Base-by-base conservation (phyloP, 30 jellyfish, hydroid and myxozoan species). In the Hydractinia symbiolongicarpus region DNA sequence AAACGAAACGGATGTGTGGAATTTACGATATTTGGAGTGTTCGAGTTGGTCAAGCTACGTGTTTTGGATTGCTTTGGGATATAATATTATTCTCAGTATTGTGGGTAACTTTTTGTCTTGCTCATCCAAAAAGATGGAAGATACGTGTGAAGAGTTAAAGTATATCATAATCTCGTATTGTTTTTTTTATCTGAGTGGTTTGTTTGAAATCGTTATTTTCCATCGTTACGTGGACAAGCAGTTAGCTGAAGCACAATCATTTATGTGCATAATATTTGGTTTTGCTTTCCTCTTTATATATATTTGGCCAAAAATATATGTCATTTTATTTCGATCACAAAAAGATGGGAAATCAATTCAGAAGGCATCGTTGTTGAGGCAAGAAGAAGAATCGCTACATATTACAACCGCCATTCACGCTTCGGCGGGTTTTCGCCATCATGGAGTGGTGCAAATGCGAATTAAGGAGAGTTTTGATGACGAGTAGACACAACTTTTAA, bases 181-280 rank as follows among this genome's bases (percentile, higher is more conserved):
- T 53, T 55, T 81, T 61, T 86, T 87, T 82, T 93, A 85, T 77
- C 81, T 93, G 66, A 79, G 64, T 49, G 67, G 88, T 64, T 79
- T 77, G 20, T 50, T 81, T 60, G 95, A 74, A 69, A 68, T 93
- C 62, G 62, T 92, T 40, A 73, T 93, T 50, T 8, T 86, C 72
- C 88, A 80, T 74, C 78, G 85, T 8, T 89, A 85, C 30, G 76
- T 67, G n/a, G 90, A 90, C 50, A 69, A 84, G 53, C 78, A 84
- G 54, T 82, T 93, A 61, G 95, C 86, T 17, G 95, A 68, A 51
- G 96, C 93, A 60, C 94, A 87, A 16, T 94, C 97, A 21, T 89
- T 87, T 30, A 69, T 93, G 84, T 56, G 83, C 76, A 61, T 86
- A 74, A 73, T 88, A 49, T 69, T 87, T 49, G 96, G 95, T 15